Conservation (phyloP, 1,140 invertebrate genomes). For the Cephus cinctus region DNA sequence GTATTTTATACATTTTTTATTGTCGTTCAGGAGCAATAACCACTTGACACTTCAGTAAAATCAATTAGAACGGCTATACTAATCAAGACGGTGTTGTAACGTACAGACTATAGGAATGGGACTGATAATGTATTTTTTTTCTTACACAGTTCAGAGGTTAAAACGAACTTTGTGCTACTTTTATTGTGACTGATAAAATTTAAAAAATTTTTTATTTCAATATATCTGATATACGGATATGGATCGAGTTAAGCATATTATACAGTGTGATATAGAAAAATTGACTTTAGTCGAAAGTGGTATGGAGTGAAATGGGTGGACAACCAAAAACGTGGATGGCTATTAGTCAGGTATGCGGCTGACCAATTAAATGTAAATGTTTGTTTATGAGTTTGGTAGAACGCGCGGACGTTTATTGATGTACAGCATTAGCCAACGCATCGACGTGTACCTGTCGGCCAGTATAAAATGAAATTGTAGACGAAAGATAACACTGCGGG, state of each 20-base stretch:
- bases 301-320: neutral
- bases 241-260: too few species aligned
- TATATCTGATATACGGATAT: too few species aligned
- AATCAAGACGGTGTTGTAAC: too few species aligned
- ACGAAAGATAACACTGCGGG: constrained; percentile 35
- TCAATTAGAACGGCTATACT: constrained; percentile 38
- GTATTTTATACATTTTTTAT: constrained; percentile 13
- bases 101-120: too few species aligned
- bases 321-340: constrained; percentile 11
- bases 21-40: constrained; percentile 24
- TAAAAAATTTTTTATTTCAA: too few species aligned
- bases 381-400: constrained; percentile 46
- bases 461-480: constrained; percentile 36
- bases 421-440: constrained; percentile 38
- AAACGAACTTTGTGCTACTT: too few species aligned
- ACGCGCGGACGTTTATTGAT: constrained; percentile 50
- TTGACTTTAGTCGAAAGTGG: too few species aligned
- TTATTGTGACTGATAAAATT: too few species aligned
- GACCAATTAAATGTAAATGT: constrained; percentile 52
- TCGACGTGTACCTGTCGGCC: constrained; percentile 32
- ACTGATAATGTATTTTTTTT: too few species aligned
- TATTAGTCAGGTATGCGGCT: constrained; percentile 35
- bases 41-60: constrained; percentile 46
- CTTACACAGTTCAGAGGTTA: too few species aligned
- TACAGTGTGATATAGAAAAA: too few species aligned